A percentile compares a stretch with the other conserved stretches of the same genome.
phyloP scores from a whole-genome alignment of 2,797 vertebrate species.

The Calcarius lapponicus region DNA sequence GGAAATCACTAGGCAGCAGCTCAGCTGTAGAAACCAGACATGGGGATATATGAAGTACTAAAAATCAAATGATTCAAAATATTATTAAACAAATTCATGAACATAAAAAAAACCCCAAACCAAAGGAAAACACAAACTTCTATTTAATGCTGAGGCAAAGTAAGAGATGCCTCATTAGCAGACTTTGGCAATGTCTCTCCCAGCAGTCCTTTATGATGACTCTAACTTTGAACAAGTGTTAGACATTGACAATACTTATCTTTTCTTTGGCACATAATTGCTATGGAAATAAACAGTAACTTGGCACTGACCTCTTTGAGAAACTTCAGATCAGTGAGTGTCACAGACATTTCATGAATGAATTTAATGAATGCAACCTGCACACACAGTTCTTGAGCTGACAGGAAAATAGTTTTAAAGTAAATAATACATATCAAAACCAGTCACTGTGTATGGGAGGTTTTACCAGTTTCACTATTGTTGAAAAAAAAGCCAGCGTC shows the following conservation, averaged over 20 bases:
- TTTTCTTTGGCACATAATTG: neutral
- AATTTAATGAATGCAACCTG: neutral
- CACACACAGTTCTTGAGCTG: neutral
- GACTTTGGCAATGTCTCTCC: neutral
- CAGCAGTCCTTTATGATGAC: neutral
- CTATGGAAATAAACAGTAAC: neutral
- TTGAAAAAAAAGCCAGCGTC: slow-evolving; percentile 3
- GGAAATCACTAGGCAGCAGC: neutral
- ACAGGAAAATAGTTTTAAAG: neutral
- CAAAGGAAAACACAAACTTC: neutral
- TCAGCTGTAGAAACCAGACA: neutral
- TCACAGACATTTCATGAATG: neutral
- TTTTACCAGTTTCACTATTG: slow-evolving; percentile 23
- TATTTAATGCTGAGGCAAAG: neutral
- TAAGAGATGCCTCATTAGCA: neutral
- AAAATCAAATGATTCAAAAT: neutral
- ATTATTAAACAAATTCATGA: neutral
- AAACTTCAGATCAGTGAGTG: neutral
- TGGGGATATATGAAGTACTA: neutral
- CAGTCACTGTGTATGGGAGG: neutral
- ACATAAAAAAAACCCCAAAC: rapidly evolving
- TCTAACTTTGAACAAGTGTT: neutral
- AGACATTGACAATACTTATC: neutral
- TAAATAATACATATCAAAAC: neutral
- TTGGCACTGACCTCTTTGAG: neutral